These are phyloP conservation scores for Telenomus remus DNA, from an alignment of 1,140 invertebrate species.

Conservation along the genomic window DNA sequence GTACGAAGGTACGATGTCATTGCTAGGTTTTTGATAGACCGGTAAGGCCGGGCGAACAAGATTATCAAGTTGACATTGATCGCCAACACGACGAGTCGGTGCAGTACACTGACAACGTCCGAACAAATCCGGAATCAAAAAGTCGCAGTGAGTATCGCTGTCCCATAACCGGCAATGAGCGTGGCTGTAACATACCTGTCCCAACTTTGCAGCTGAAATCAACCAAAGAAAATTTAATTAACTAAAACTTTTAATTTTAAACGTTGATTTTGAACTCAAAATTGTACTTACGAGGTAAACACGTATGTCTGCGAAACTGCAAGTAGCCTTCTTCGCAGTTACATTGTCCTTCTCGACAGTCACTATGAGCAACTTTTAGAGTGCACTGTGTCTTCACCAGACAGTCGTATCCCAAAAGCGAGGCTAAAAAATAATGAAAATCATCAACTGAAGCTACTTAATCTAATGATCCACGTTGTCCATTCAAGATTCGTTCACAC, in stretches of 20 bases:
- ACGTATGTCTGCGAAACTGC: slow-evolving; percentile 90
- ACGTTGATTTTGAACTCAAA: too few species aligned
- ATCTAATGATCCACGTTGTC: too few species aligned
- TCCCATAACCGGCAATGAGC: slow-evolving; percentile 90
- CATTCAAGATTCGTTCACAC: too few species aligned
- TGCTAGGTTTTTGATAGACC: slow-evolving; percentile 43
- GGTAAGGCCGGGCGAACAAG: slow-evolving; percentile 65
- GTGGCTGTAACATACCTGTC: slow-evolving; percentile 92
- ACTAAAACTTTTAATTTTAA: too few species aligned
- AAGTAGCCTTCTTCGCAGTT: slow-evolving; percentile 87
- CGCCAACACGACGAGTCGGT: slow-evolving; percentile 80
- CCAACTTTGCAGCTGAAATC: slow-evolving; percentile 86
- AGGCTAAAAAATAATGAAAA: slow-evolving; percentile 77
- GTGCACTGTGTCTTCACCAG: slow-evolving; percentile 84
- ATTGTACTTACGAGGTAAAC: slow-evolving; percentile 86
- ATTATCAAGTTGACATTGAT: slow-evolving; percentile 74
- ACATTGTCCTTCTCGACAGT: slow-evolving; percentile 83
- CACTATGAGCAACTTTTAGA: slow-evolving; percentile 86
- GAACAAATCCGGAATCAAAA: slow-evolving; percentile 90
- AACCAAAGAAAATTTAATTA: background rate
- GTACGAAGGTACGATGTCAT: slow-evolving; percentile 17
- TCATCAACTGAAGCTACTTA: too few species aligned
- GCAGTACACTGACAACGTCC: slow-evolving; percentile 89
- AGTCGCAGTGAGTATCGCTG: slow-evolving; percentile 89
- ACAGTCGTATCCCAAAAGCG: slow-evolving; percentile 85